phyloP scores from a whole-genome alignment of 2,113 vertebrate genomes.

The Stictonetta naevosa region DNA sequence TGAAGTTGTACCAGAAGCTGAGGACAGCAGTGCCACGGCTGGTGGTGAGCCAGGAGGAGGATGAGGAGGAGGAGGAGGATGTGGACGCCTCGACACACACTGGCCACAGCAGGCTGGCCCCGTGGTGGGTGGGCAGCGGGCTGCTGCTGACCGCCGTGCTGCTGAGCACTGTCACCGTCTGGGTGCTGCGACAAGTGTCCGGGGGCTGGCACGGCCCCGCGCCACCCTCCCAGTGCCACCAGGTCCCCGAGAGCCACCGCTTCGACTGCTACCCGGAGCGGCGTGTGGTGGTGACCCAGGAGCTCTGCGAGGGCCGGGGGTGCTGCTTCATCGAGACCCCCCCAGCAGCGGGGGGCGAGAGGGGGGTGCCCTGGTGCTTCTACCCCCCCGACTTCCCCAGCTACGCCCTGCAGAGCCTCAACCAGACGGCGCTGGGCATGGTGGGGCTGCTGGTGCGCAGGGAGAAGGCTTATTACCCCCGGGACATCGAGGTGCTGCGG shows the following conservation, averaged over 20 bases:
- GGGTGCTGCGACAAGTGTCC: constrained; percentile 57
- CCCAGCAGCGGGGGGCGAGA: neutral
- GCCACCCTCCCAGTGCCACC: constrained; percentile 51
- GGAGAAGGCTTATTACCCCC: constrained; percentile 84
- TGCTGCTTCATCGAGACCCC: constrained; percentile 83
- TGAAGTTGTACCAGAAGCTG: constrained; percentile 66
- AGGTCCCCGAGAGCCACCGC: constrained; percentile 74
- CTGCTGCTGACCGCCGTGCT: constrained; percentile 25
- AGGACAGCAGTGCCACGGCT: neutral
- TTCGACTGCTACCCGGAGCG: constrained; percentile 90
- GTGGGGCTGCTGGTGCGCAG: constrained; percentile 75
- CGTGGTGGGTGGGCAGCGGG: constrained; percentile 25
- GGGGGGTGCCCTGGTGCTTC: constrained; percentile 88
- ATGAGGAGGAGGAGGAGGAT: constrained; percentile 8
- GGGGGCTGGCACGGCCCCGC: neutral
- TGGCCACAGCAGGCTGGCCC: neutral
- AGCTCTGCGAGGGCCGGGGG: constrained; percentile 83
- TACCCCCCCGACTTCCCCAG: constrained; percentile 85
- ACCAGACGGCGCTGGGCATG: constrained; percentile 76
- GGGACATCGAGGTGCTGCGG: constrained; percentile 79
- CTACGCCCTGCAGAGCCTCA: constrained; percentile 78
- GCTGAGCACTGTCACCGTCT: constrained; percentile 55
- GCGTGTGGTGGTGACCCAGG: constrained; percentile 77
- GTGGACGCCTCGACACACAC: rapidly evolving
- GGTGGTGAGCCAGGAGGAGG: neutral